Percentiles rank a stretch among this genome's conserved stretches.
phyloP scores from a whole-genome alignment of 2,797 vertebrate species.

The Poeciliopsis infans region DNA sequence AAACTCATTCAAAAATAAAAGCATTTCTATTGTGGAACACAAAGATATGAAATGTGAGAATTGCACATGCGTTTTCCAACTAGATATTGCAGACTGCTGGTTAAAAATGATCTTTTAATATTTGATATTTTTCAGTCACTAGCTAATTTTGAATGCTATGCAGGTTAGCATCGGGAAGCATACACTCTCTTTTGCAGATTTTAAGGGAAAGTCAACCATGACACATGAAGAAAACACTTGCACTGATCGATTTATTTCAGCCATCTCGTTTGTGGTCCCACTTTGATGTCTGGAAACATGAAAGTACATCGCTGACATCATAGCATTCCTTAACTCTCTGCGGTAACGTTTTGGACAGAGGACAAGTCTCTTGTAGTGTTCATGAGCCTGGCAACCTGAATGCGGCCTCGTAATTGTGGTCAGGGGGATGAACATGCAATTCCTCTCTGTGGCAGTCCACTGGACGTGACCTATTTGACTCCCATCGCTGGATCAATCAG shows the following conservation, averaged over 20 bases:
- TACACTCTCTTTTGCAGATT: not conserved
- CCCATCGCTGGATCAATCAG: conserved; percentile 72
- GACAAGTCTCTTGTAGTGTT: conserved; percentile 50
- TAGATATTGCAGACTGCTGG: not conserved
- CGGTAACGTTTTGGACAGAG: conserved; percentile 65
- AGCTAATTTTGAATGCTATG: not conserved
- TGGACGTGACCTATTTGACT: conserved; percentile 62
- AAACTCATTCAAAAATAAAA: not conserved
- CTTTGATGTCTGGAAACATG: conserved; percentile 65
- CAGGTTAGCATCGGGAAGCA: not conserved
- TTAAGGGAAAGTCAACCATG: conserved; percentile 14
- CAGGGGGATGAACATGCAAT: conserved; percentile 66
- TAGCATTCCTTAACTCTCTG: conserved; percentile 67
- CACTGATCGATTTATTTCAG: conserved; percentile 46
- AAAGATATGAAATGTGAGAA: not conserved
- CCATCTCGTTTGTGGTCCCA: conserved; percentile 35
- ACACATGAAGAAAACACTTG: conserved; percentile 21
- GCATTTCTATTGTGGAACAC: not conserved
- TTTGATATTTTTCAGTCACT: not conserved
- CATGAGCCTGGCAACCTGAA: conserved; percentile 68
- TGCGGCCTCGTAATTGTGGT: conserved; percentile 55
- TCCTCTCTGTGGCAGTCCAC: conserved; percentile 59
- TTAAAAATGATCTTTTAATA: not conserved
- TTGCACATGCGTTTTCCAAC: not conserved
- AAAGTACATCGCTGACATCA: conserved; percentile 68